Conservation (phyloP, 1,140 invertebrate genomes). For the Tetranychus cinnabarinus region DNA sequence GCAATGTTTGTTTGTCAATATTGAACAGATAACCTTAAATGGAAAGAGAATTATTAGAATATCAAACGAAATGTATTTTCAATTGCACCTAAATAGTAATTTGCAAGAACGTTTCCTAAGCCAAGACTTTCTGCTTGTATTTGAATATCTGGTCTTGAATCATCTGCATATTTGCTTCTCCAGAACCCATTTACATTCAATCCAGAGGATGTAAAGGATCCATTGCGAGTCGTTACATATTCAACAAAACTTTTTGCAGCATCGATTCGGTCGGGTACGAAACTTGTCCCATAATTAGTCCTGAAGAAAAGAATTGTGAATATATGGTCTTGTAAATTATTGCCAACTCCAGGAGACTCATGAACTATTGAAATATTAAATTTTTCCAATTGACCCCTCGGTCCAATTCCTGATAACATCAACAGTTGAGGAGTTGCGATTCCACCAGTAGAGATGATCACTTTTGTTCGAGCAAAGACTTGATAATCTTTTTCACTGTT, state of each 20-base stretch:
- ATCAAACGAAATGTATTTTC: neutral
- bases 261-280: neutral
- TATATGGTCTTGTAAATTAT: slow-evolving; percentile 24
- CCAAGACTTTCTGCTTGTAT: neutral
- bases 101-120: neutral
- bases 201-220: neutral
- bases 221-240: neutral
- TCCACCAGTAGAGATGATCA: slow-evolving; percentile 59
- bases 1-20: neutral
- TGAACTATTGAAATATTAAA: slow-evolving; percentile 18
- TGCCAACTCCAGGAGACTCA: slow-evolving; percentile 21
- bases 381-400: slow-evolving; percentile 15
- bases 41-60: neutral
- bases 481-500: slow-evolving; percentile 33
- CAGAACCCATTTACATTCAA: neutral
- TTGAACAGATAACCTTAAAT: neutral
- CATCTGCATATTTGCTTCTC: neutral
- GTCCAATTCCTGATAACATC: slow-evolving; percentile 72
- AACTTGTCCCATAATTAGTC: neutral
- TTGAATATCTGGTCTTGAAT: neutral
- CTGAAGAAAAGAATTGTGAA: neutral
- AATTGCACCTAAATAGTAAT: neutral
- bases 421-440: slow-evolving; percentile 71
- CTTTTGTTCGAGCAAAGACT: slow-evolving; percentile 43
- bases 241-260: no score